Percentiles rank a stretch among this genome's conserved stretches.
These are phyloP conservation scores for Ormyrus thymus DNA, from an alignment of 2,888 invertebrate genomes.

Conservation along the genomic window DNA sequence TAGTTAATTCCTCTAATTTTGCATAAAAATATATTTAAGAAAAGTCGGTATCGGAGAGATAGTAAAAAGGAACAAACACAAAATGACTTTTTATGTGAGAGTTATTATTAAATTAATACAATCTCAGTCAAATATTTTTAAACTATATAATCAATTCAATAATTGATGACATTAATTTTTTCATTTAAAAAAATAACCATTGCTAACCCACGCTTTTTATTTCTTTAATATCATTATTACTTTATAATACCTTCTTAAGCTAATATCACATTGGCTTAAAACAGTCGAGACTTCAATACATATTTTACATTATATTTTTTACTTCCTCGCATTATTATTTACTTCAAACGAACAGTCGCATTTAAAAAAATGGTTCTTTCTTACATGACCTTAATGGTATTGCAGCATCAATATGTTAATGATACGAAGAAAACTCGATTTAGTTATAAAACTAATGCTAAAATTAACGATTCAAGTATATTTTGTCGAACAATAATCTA, in stretches of 20 bases:
- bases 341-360: conserved; percentile 9
- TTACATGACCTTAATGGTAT: not conserved
- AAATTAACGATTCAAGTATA: conserved; percentile 24
- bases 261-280: conserved; percentile 73
- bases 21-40: conserved; percentile 27
- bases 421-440: not conserved
- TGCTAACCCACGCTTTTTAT: conserved; percentile 57
- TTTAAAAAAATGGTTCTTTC: conserved; percentile 20
- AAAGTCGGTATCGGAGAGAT: not conserved
- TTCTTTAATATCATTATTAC: conserved; percentile 53
- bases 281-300: conserved; percentile 69
- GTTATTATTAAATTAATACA: conserved; percentile 54
- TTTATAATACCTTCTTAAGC: conserved; percentile 65
- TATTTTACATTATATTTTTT: conserved; percentile 33
- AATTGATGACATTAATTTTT: conserved; percentile 41
- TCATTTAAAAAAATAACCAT: conserved; percentile 62
- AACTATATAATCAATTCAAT: conserved; percentile 30
- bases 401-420: not conserved
- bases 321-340: conserved; percentile 21
- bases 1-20: not conserved
- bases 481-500: not conserved
- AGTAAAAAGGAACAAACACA: conserved; percentile 18
- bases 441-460: conserved; percentile 1
- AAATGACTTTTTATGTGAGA: conserved; percentile 14
- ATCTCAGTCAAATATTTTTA: conserved; percentile 55